A percentile compares a stretch with the other conserved stretches of the same genome.
phyloP scores from a whole-genome alignment of 2,888 invertebrate species.

The Ochlodes sylvanus region DNA sequence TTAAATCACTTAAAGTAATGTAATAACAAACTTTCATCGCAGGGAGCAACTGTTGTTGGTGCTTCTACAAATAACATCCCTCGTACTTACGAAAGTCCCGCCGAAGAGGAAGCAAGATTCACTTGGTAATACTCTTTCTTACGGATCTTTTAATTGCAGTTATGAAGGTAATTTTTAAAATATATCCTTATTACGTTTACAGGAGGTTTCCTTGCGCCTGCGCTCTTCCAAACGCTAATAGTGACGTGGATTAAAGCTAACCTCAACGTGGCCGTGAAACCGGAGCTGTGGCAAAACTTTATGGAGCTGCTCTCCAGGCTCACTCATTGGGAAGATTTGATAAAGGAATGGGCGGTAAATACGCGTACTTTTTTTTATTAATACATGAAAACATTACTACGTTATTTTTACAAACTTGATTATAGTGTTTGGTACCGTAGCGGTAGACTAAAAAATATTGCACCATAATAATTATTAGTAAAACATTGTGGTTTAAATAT shows the following conservation, averaged over 20 bases:
- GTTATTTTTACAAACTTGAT: too few species aligned
- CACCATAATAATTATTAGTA: too few species aligned
- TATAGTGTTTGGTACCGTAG: too few species aligned
- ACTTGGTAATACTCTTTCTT: conserved; percentile 74
- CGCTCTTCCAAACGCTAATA: conserved; percentile 96
- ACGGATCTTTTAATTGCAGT: neutral
- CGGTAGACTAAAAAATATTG: too few species aligned
- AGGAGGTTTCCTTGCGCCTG: conserved; percentile 93
- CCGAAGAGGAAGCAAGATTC: conserved; percentile 91
- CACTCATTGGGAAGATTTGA: conserved; percentile 97
- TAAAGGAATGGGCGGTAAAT: conserved; percentile 97
- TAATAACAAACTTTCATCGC: neutral
- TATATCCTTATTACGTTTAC: conserved; percentile 40
- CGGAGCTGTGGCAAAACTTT: conserved; percentile 97
- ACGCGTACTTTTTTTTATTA: neutral
- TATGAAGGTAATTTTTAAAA: conserved; percentile 11
- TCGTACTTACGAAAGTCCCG: conserved; percentile 92
- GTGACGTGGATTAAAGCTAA: conserved; percentile 99
- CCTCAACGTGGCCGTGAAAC: conserved; percentile 95
- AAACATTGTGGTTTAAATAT: too few species aligned
- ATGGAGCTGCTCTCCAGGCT: conserved; percentile 93
- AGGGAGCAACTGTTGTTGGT: conserved; percentile 95
- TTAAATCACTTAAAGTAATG: neutral
- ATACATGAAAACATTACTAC: too few species aligned
- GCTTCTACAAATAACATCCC: conserved; percentile 95